phyloP scores from a whole-genome alignment of 2,797 vertebrate species.

The Myotis findleyi region DNA sequence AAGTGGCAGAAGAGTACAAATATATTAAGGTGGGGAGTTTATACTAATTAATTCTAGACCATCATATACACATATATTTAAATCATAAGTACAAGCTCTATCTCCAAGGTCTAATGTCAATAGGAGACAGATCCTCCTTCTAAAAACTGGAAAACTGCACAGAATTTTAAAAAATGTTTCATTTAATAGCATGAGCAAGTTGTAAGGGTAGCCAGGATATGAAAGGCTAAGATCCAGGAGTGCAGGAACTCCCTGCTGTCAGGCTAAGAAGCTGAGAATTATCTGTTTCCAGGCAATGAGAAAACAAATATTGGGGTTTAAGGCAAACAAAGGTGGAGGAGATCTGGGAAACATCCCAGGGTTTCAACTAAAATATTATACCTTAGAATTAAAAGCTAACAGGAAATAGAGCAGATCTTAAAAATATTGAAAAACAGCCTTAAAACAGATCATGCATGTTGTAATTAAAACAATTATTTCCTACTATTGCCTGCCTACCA shows the following conservation, averaged over 20 bases:
- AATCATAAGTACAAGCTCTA: not conserved
- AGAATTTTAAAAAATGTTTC: not conserved
- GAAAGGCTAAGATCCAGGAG: not conserved
- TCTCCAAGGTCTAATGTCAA: not conserved
- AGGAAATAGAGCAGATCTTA: not conserved
- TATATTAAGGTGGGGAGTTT: not conserved
- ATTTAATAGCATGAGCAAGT: not conserved
- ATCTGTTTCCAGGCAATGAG: not conserved
- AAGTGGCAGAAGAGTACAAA: not conserved
- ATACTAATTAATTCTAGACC: not conserved
- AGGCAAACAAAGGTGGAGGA: not conserved
- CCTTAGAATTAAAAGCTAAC: not conserved
- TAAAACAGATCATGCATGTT: slow-evolving; percentile 27
- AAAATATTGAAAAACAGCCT: not conserved
- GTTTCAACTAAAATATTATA: not conserved
- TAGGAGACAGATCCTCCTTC: not conserved
- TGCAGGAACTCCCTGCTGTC: not conserved
- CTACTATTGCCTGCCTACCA: not conserved
- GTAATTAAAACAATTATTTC: slow-evolving; percentile 39
- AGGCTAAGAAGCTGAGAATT: not conserved
- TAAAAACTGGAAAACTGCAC: not conserved
- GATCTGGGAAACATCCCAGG: not conserved
- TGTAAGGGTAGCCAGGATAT: not conserved
- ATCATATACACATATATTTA: not conserved
- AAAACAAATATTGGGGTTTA: not conserved